Base-by-base conservation (phyloP, 2,113 vertebrate genomes). In the Hystrix brachyura region DNA sequence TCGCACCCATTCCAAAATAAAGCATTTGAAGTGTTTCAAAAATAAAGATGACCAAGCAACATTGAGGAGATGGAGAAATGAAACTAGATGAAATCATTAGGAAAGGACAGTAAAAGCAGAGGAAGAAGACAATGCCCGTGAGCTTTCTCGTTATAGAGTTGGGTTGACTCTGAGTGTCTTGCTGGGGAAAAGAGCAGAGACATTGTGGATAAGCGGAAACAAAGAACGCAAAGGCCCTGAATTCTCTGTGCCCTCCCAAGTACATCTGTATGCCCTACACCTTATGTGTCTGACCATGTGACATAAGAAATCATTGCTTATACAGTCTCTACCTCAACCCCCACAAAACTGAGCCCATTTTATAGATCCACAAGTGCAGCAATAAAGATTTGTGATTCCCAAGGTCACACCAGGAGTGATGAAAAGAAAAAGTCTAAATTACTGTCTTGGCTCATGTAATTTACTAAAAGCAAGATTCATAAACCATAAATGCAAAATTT, bases 401-500 rank as follows among this genome's bases (percentile, higher is more conserved):
- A 67, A 90, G 79, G 69, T 67, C 57, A 81, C 55, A 76, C 27
- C 27, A 65, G 59, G 43, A 80, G 76, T 96, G 74, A 72, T n/a
- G 69, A 84, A 92, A 32, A 51, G 23, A 65, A 85, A 76, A 48
- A 9, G 38, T 3, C 13, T 9, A 74, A 92, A 25, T 78, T 85
- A 84, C 85, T 76, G 43, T 51, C 43, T 95, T 57, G 91, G 86
- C 51, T 96, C 94, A 81, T 74, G 53, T 92, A 96, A 79, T 81
- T 91, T 60, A 53, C 93, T 89, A 87, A 19, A 96, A 84, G 91
- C 81, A 93, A 94, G 78, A 83, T 94, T 87, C 90, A 64, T 93
- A 94, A 48, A n/a, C 55, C 43, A 82, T 94, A 96, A 96, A 94
- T 93, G 65, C 87, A 93, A 81, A 95, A 95, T 81, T 65, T 11